Evolutionary conservation across 2,113 vertebrate species (phyloP).

Genomic region (Irena cyanogastra): DNA sequence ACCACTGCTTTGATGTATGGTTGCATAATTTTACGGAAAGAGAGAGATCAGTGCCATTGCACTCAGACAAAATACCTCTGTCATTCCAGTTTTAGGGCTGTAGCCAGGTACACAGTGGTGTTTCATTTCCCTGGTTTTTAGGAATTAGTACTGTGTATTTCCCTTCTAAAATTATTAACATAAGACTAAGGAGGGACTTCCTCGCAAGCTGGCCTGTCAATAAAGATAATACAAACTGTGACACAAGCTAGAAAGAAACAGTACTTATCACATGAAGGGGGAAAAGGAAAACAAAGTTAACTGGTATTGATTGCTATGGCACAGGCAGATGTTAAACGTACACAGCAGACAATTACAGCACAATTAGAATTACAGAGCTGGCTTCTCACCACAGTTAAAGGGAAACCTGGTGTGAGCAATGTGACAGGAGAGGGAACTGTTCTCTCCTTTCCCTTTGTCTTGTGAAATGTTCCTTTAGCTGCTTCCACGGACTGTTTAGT

Average conservation of each 20-base stretch:
- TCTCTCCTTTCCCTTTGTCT: not conserved
- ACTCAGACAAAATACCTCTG: not conserved
- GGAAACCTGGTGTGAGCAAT: not conserved
- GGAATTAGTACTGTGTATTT: not conserved
- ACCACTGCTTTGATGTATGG: not conserved
- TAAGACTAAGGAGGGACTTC: not conserved
- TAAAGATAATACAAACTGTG: not conserved
- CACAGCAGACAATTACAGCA: not conserved
- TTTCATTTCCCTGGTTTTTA: not conserved
- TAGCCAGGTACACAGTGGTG: not conserved
- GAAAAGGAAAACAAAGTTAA: not conserved
- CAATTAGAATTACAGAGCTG: not conserved
- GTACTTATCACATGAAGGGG: not conserved
- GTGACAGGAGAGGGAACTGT: not conserved
- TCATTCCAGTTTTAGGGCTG: not conserved
- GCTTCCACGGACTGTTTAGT: not conserved
- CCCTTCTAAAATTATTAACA: not conserved
- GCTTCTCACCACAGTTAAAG: not conserved
- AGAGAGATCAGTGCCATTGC: not conserved
- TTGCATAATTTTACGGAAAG: not conserved
- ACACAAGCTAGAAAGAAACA: not conserved
- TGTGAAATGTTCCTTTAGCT: not conserved
- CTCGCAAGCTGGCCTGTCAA: not conserved
- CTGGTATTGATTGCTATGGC: not conserved
- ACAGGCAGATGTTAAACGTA: not conserved